Evolutionary conservation across 2,113 vertebrate species (phyloP).

Genomic region (Gymnarchus niloticus): DNA sequence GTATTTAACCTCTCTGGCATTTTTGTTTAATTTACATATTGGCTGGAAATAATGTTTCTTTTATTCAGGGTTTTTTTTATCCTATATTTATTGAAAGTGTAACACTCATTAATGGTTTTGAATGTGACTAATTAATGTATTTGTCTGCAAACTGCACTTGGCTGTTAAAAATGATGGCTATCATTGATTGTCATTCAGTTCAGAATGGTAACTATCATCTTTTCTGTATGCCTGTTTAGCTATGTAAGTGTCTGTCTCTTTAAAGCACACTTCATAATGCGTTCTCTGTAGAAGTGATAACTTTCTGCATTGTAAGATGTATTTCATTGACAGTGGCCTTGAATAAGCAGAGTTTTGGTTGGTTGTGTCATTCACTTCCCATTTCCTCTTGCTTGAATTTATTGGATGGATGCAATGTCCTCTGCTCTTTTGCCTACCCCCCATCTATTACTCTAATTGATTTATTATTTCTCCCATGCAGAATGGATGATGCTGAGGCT

Average conservation of each 20-base stretch:
- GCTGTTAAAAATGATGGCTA: background rate
- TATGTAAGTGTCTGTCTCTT: background rate
- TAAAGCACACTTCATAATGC: background rate
- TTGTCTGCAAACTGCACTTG: background rate
- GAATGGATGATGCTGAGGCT: constrained; percentile 93
- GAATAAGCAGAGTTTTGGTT: background rate
- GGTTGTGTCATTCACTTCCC: background rate
- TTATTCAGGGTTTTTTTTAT: background rate
- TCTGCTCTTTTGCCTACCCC: constrained; percentile 28
- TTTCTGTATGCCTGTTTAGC: background rate
- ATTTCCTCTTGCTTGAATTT: background rate
- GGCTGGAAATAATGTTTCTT: background rate
- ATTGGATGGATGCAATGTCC: background rate
- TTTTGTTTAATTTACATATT: no score
- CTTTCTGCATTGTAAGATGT: background rate
- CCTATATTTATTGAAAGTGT: background rate
- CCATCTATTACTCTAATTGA: background rate
- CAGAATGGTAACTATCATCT: background rate
- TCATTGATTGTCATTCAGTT: background rate
- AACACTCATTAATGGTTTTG: background rate
- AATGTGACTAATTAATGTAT: background rate
- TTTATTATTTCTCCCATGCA: constrained; percentile 44
- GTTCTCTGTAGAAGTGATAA: background rate
- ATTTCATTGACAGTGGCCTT: background rate
- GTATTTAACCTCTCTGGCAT: no score